Evolutionary conservation across 2,797 vertebrate genomes (phyloP), one percentile per base, ranked within the genome.

Genomic region (Chromis chromis): DNA sequence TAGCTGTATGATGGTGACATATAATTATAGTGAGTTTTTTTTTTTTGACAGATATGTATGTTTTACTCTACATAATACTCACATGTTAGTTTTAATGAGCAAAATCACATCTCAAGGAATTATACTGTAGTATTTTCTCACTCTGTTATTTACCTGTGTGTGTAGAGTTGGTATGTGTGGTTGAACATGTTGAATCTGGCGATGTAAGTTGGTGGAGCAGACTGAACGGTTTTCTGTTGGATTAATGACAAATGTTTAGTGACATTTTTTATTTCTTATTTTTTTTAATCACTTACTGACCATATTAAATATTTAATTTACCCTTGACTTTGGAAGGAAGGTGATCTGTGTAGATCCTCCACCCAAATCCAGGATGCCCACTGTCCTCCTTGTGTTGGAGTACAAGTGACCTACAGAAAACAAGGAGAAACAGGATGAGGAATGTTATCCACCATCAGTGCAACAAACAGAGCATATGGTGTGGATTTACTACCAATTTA

Each of bases 321-420:
- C 98, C 97, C 96, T 95, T 83, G 95, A 95, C 69, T 92, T 95
- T 1, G 98, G 98, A 81, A 98, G 95, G 83, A 99, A 99, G 0
- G 98, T 99, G 91, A 99, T 99, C 88, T 99, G 98, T 40, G 98
- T 99, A 58, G 98, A 99, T 82, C 96, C 98, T 81, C 98, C 98
- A 65, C 98, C 98, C 87, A 99, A 87, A 91, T 99, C 98, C 93
- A 99, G 92, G 86, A 94, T 99, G n/a, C 98, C 98, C 73, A 98
- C 93, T 21, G 97, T 99, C 84, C 83, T 94, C 81, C 74, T 94
- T 46, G 94, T 96, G 79, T 93, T 96, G 81, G 96, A 94, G 86
- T 97, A 96, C 85, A 99, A 90, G 88, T 97, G 96, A 85, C 98
- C 98, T 99, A 75, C 55, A 87, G 65, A 10, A 71, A 81, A 82